A percentile compares a stretch with the other conserved stretches of the same genome.
Conservation (phyloP, 1,140 invertebrate genomes). For the Rhopalosiphum maidis region DNA sequence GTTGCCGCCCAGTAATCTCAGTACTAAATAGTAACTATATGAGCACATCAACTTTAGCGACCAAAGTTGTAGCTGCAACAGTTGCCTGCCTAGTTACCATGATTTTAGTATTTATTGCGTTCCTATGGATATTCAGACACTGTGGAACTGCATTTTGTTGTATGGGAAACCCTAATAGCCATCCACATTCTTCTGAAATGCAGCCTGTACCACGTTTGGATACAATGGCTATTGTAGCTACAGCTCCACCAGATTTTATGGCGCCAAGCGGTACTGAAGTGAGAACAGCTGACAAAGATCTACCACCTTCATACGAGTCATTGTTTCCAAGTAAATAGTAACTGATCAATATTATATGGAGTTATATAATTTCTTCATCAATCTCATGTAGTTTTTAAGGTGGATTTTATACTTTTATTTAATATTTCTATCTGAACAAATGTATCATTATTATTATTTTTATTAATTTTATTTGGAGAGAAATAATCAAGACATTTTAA, state of each 20-base stretch:
- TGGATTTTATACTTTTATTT: not conserved
- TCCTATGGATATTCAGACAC: slow-evolving; percentile 61
- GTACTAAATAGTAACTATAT: slow-evolving; percentile 12
- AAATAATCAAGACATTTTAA: slow-evolving; percentile 98
- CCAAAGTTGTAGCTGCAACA: slow-evolving; percentile 58
- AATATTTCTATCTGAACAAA: not conserved
- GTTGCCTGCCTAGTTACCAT: slow-evolving; percentile 61
- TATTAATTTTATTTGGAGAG: slow-evolving; percentile 84
- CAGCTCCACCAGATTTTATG: slow-evolving; percentile 58
- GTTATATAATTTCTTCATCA: not conserved
- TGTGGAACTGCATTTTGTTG: slow-evolving; percentile 59
- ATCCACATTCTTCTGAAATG: slow-evolving; percentile 56
- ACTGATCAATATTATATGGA: slow-evolving; percentile 56
- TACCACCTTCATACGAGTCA: slow-evolving; percentile 62
- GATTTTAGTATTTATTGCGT: slow-evolving; percentile 62
- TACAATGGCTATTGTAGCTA: slow-evolving; percentile 50
- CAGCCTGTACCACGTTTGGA: slow-evolving; percentile 58
- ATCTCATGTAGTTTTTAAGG: not conserved
- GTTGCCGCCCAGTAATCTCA: slow-evolving; percentile 52
- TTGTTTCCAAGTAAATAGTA: slow-evolving; percentile 60
- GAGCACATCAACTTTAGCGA: slow-evolving; percentile 16
- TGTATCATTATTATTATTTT: slow-evolving; percentile 66
- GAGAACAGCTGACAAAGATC: slow-evolving; percentile 60
- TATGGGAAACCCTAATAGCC: slow-evolving; percentile 29
- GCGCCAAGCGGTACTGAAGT: not conserved